Conservation (phyloP, 2,113 vertebrate species). For the Proteles cristata region DNA sequence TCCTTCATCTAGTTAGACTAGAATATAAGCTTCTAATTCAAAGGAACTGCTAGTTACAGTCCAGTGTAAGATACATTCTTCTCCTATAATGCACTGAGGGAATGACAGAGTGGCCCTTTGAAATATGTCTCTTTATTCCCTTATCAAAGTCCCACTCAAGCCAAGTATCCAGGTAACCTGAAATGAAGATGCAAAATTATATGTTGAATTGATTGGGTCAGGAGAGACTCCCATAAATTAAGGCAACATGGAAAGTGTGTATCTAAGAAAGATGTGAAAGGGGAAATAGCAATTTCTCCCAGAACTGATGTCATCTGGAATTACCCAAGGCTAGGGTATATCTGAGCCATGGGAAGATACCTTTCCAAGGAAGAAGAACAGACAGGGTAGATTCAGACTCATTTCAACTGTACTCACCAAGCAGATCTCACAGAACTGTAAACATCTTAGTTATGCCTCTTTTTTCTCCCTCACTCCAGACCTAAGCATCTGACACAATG, state of each 20-base stretch:
- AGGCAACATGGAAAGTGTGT: background rate
- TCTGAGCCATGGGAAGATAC: background rate
- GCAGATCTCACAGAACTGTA: background rate
- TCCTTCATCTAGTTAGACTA: background rate
- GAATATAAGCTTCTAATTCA: background rate
- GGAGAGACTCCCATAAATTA: background rate
- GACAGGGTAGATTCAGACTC: background rate
- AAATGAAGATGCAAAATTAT: background rate
- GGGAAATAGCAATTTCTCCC: background rate
- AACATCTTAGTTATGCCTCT: background rate
- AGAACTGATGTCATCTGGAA: background rate
- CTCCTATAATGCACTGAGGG: background rate
- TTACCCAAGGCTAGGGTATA: background rate
- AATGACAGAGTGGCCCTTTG: background rate
- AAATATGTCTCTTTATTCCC: background rate
- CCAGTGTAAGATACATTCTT: background rate
- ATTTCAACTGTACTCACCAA: background rate
- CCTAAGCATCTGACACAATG: background rate
- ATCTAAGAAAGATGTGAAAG: background rate
- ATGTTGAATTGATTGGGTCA: background rate
- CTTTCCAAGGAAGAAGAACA: background rate
- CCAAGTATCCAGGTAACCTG: background rate
- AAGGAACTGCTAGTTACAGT: background rate
- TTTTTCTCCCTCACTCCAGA: background rate
- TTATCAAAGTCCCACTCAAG: background rate